Percentiles rank a stretch among this genome's conserved stretches.
These are phyloP conservation scores for Tokudaia muenninki DNA, from an alignment of 2,797 vertebrate species.

Conservation along the genomic window DNA sequence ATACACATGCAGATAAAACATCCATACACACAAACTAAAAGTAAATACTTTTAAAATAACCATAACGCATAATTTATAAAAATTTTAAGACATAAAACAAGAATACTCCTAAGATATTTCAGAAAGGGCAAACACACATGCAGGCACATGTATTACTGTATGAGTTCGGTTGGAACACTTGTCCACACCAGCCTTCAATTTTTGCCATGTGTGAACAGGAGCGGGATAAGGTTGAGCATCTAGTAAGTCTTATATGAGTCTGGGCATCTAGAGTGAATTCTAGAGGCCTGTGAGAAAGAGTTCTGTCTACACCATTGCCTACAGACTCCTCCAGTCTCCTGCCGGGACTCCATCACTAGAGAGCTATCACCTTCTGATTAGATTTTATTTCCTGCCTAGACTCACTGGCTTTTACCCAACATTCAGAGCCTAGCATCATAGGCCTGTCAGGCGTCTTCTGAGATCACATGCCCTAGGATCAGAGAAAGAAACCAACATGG, in stretches of 20 bases:
- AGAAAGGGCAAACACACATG: background rate
- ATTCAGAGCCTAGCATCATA: background rate
- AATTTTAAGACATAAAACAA: background rate
- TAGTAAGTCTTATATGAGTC: background rate
- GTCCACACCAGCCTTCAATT: background rate
- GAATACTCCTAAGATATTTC: background rate
- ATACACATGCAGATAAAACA: background rate
- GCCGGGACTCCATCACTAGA: background rate
- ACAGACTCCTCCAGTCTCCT: background rate
- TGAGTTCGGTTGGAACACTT: background rate
- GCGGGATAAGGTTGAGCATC: background rate
- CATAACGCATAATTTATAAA: background rate
- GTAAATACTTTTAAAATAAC: background rate
- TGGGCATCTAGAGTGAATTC: background rate
- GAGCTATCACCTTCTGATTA: background rate
- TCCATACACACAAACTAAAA: background rate
- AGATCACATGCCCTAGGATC: background rate
- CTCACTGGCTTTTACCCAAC: background rate
- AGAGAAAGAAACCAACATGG: background rate
- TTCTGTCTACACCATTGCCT: background rate
- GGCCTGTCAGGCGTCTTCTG: background rate
- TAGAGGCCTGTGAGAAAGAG: background rate
- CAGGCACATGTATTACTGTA: background rate
- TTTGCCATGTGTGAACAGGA: background rate
- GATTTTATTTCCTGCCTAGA: background rate